A percentile compares a stretch with the other conserved stretches of the same genome.
Evolutionary conservation across 2,888 invertebrate species (phyloP).

Genomic region (Dermolepida albohirtum): DNA sequence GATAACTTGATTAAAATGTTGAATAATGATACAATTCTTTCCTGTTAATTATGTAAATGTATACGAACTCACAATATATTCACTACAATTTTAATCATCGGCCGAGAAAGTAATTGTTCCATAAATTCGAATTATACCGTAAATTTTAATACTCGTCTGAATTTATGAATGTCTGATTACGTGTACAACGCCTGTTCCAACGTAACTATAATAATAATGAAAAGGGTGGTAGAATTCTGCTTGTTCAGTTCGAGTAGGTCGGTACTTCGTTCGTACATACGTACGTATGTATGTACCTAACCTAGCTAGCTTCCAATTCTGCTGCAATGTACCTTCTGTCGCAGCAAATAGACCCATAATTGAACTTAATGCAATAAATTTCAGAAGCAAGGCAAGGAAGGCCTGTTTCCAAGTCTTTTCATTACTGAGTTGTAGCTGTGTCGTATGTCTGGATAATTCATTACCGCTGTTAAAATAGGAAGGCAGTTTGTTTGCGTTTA

Average conservation of each 20-base stretch:
- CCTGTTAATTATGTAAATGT: no score
- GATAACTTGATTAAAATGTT: no score
- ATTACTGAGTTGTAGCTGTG: slow-evolving; percentile 2
- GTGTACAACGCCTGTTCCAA: neutral
- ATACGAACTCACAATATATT: no score
- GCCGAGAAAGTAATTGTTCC: slow-evolving; percentile 22
- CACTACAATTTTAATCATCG: slow-evolving; percentile 26
- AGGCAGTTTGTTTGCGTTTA: slow-evolving; percentile 32
- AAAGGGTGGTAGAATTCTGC: neutral
- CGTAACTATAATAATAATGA: slow-evolving; percentile 26
- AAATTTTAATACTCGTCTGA: slow-evolving; percentile 20
- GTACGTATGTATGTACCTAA: neutral
- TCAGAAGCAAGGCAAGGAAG: slow-evolving; percentile 21
- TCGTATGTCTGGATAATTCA: slow-evolving; percentile 20
- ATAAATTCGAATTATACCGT: slow-evolving; percentile 35
- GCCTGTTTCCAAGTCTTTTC: slow-evolving; percentile 34
- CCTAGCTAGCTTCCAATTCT: neutral
- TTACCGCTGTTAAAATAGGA: slow-evolving; percentile 13
- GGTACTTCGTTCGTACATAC: neutral
- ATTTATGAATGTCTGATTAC: slow-evolving; percentile 25
- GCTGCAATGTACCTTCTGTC: slow-evolving; percentile 4
- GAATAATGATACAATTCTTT: no score
- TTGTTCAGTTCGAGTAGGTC: no score
- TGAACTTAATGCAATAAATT: slow-evolving; percentile 33
- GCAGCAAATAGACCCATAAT: slow-evolving; percentile 33